Percentiles rank a stretch among this genome's conserved stretches.
Conservation (phyloP, 1,140 invertebrate species). For the Glossosoma conforme region DNA sequence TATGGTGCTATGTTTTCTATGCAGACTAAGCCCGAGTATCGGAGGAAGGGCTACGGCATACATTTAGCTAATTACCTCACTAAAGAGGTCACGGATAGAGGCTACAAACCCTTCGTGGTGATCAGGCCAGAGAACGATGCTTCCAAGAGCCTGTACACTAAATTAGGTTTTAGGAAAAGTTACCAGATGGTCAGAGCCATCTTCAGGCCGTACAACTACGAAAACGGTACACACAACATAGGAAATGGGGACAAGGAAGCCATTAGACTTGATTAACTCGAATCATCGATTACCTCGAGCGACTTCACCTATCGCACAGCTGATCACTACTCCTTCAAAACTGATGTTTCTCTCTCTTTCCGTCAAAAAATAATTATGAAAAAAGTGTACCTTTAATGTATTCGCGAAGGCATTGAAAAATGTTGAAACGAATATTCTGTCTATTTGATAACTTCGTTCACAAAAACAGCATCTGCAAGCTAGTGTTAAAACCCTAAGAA, state of each 20-base stretch:
- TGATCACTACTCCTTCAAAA: conserved; percentile 24
- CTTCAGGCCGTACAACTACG: conserved; percentile 54
- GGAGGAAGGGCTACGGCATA: conserved; percentile 72
- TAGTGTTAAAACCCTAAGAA: conserved; percentile 10
- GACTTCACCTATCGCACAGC: conserved; percentile 27
- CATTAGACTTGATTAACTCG: conserved; percentile 16
- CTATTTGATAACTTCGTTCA: conserved; percentile 10
- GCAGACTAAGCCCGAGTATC: conserved; percentile 75
- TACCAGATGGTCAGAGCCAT: conserved; percentile 73
- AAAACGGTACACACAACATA: conserved; percentile 21
- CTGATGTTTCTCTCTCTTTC: neutral
- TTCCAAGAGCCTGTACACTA: conserved; percentile 71
- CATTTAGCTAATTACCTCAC: conserved; percentile 61
- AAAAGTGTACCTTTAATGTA: conserved; percentile 11
- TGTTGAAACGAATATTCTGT: neutral
- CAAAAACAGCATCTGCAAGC: conserved; percentile 30
- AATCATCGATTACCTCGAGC: conserved; percentile 9
- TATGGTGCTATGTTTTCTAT: conserved; percentile 89
- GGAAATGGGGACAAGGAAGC: conserved; percentile 22
- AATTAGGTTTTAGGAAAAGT: conserved; percentile 71
- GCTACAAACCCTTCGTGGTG: conserved; percentile 77
- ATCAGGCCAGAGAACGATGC: conserved; percentile 82
- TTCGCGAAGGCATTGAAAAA: conserved; percentile 6
- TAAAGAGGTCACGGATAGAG: conserved; percentile 64
- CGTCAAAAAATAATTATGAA: conserved; percentile 5